phyloP scores from a whole-genome alignment of 2,113 vertebrate genomes.

The Gopherus evgoodei region DNA sequence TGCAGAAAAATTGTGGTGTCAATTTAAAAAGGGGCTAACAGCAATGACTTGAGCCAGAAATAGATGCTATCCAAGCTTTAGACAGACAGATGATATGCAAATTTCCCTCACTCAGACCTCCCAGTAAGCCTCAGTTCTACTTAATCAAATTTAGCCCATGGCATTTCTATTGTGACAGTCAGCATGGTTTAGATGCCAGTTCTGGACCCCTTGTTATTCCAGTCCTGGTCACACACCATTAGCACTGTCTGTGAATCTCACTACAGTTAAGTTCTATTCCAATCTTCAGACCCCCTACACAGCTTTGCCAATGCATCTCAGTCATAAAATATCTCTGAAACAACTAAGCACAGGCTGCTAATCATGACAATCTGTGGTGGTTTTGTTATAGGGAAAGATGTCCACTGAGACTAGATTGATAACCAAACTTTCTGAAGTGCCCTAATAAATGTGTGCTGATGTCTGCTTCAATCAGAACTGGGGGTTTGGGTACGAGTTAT shows the following conservation, averaged over 20 bases:
- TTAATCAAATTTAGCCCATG: accelerated
- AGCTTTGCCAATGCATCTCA: accelerated
- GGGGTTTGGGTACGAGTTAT: not conserved
- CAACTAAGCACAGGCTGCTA: accelerated
- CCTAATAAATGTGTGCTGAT: not conserved
- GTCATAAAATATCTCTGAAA: accelerated
- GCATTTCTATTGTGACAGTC: accelerated
- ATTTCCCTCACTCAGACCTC: accelerated
- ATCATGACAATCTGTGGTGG: accelerated
- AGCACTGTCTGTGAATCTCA: not conserved
- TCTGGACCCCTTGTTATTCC: accelerated
- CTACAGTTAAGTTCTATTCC: not conserved
- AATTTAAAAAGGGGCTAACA: accelerated
- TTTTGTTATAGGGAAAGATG: accelerated
- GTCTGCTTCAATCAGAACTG: not conserved
- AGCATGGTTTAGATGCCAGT: accelerated
- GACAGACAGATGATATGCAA: not conserved
- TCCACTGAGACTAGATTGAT: accelerated
- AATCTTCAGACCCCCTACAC: accelerated
- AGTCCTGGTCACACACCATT: accelerated
- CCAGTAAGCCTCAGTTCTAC: accelerated
- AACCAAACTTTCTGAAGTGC: accelerated
- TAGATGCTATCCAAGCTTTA: accelerated
- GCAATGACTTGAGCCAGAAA: not conserved
- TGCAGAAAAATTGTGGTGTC: no score